Conservation (phyloP, 2,113 vertebrate species). For the Lathamus discolor region DNA sequence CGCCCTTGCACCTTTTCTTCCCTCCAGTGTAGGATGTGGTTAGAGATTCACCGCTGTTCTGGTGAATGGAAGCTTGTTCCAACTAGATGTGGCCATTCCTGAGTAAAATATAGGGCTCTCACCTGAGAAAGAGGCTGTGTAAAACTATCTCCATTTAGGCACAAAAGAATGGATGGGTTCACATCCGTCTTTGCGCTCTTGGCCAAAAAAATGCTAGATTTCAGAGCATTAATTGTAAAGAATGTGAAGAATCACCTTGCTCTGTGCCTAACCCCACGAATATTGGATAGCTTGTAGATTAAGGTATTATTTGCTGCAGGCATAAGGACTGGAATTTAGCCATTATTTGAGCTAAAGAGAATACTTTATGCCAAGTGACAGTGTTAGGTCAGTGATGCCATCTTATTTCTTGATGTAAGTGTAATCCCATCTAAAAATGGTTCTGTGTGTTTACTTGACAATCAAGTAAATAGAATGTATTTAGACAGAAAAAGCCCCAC, state of each 20-base stretch:
- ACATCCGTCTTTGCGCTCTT: neutral
- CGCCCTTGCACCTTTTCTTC: neutral
- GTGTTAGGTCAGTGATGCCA: neutral
- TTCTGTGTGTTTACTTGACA: neutral
- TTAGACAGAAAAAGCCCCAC: neutral
- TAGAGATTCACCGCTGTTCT: neutral
- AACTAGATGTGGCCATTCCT: neutral
- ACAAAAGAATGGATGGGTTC: neutral
- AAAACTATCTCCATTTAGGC: neutral
- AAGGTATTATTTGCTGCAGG: conserved; percentile 17
- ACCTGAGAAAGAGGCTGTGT: neutral
- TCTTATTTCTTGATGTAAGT: neutral
- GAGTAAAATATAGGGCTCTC: neutral
- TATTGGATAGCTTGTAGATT: neutral
- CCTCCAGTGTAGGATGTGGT: neutral
- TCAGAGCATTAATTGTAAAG: conserved; percentile 17
- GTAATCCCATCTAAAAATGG: neutral
- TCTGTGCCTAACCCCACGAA: conserved; percentile 2
- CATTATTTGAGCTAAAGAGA: neutral
- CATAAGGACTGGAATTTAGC: neutral
- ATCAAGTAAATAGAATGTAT: conserved; percentile 22
- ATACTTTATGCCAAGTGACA: neutral
- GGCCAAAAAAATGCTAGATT: conserved; percentile 1
- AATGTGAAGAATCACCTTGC: neutral
- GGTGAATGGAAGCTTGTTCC: neutral